phyloP scores from a whole-genome alignment of 2,113 vertebrate species.

The Stomatorhinus ivindoensis region DNA sequence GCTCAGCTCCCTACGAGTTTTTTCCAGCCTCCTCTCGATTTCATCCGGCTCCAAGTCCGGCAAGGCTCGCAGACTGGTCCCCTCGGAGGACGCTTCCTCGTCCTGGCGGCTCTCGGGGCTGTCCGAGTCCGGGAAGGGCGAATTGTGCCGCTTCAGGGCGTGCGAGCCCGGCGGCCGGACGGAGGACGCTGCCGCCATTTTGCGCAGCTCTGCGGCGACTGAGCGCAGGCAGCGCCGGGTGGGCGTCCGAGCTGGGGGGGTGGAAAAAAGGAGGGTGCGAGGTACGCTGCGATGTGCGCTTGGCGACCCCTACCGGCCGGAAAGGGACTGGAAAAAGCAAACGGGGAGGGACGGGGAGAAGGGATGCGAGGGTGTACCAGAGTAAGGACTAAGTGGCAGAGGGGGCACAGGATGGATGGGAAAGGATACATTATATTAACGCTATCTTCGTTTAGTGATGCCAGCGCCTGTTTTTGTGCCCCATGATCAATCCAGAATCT shows the following conservation, averaged over 20 bases:
- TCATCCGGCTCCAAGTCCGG: slow-evolving; percentile 69
- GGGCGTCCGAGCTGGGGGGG: slow-evolving; percentile 29
- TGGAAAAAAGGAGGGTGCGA: not conserved
- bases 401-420: not conserved
- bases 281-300: slow-evolving; percentile 30
- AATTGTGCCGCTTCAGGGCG: slow-evolving; percentile 49
- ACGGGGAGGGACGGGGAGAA: not conserved
- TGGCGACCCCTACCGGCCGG: slow-evolving; percentile 59
- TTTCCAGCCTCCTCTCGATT: slow-evolving; percentile 68
- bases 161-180: slow-evolving; percentile 64
- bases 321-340: slow-evolving; percentile 29
- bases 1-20: slow-evolving; percentile 78
- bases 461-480: not conserved
- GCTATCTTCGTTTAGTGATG: not conserved
- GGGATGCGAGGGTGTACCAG: not conserved
- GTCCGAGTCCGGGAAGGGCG: slow-evolving; percentile 51
- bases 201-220: slow-evolving; percentile 56
- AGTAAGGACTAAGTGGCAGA: not conserved
- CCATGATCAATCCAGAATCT: not conserved
- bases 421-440: not conserved
- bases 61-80: slow-evolving; percentile 50
- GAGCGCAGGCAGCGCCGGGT: slow-evolving; percentile 34
- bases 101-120: slow-evolving; percentile 52
- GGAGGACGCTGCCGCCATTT: slow-evolving; percentile 70
- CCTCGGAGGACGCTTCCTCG: slow-evolving; percentile 45